Percentiles rank a stretch among this genome's conserved stretches.
Conservation (phyloP, 2,888 invertebrate species). For the Diploptera punctata region DNA sequence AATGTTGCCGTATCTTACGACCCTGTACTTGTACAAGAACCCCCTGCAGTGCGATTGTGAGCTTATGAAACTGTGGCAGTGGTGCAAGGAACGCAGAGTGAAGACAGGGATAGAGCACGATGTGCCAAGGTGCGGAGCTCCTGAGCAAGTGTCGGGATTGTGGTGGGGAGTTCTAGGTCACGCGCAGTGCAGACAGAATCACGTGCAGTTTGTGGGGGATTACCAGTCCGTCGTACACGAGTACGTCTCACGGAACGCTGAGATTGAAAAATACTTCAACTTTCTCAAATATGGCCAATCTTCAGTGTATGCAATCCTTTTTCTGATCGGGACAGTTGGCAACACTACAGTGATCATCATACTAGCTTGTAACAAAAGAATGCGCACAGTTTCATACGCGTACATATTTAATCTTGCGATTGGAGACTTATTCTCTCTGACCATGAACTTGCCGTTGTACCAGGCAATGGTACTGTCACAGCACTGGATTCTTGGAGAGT, state of each 20-base stretch:
- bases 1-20: background rate
- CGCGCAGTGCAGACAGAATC: background rate
- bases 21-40: slow-evolving; percentile 7
- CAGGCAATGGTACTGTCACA: background rate
- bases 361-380: background rate
- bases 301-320: background rate
- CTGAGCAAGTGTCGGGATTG: background rate
- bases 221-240: background rate
- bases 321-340: slow-evolving; percentile 5
- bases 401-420: slow-evolving; percentile 17
- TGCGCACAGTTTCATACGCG: slow-evolving; percentile 3
- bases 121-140: slow-evolving; percentile 4
- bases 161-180: slow-evolving; percentile 17
- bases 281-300: slow-evolving; percentile 1
- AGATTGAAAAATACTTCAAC: background rate
- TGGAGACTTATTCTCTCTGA: background rate
- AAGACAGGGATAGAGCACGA: slow-evolving; percentile 16
- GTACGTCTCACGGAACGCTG: background rate
- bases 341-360: background rate
- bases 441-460: slow-evolving; percentile 5
- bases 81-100: background rate
- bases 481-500: slow-evolving; percentile 16
- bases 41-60: slow-evolving; percentile 2
- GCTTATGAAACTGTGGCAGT: background rate
- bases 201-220: background rate